These are phyloP conservation scores for Tridacna gigas DNA, from an alignment of 2,888 invertebrate genomes.

Conservation along the genomic window DNA sequence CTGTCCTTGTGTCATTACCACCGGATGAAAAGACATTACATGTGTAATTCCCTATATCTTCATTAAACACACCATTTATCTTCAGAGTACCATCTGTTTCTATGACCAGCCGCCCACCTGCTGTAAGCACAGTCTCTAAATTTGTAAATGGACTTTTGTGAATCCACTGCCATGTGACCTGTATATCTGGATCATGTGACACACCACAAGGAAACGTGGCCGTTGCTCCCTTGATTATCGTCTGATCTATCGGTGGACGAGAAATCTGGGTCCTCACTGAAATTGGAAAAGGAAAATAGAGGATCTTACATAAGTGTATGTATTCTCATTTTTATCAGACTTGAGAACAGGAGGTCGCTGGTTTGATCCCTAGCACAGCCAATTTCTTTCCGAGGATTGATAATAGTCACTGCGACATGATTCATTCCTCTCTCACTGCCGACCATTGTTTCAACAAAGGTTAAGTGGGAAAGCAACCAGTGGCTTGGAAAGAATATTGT, in stretches of 20 bases:
- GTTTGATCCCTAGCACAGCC: no score
- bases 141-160: conserved; percentile 58
- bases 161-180: conserved; percentile 79
- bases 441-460: no score
- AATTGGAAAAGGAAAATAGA: neutral
- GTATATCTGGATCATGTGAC: conserved; percentile 90
- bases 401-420: no score
- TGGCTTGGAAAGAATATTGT: no score
- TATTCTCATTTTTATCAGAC: no score
- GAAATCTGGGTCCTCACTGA: conserved; percentile 96
- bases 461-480: no score
- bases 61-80: conserved; percentile 87
- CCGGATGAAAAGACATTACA: conserved; percentile 95
- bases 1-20: conserved; percentile 96
- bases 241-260: conserved; percentile 95
- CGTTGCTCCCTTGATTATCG: conserved; percentile 95
- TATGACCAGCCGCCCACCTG: conserved; percentile 63
- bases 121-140: conserved; percentile 46
- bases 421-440: no score
- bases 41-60: conserved; percentile 97
- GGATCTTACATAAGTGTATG: no score
- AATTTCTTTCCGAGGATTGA: no score
- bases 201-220: conserved; percentile 97
- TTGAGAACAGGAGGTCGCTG: no score
- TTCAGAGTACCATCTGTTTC: conserved; percentile 91